Evolutionary conservation across 2,113 vertebrate genomes (phyloP).

Genomic region (Alectura lathami): DNA sequence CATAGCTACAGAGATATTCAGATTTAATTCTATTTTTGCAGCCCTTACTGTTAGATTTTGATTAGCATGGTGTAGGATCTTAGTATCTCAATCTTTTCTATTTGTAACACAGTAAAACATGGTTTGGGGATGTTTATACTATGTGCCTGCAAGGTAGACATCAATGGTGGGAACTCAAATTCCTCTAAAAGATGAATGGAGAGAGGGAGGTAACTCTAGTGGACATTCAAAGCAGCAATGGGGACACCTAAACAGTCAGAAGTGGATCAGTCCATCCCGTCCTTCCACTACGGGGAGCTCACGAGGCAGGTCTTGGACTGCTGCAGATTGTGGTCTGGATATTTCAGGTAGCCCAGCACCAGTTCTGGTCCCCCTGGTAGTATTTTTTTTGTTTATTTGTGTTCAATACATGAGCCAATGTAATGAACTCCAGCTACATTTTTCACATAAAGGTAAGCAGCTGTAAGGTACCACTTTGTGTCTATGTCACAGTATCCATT

Average conservation of each 20-base stretch:
- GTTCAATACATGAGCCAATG: background rate
- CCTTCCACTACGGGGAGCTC: no score
- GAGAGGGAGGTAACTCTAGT: background rate
- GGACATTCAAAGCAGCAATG: background rate
- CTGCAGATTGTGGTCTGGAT: background rate
- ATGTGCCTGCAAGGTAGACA: background rate
- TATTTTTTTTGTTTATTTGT: background rate
- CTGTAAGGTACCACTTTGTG: background rate
- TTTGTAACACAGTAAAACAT: background rate
- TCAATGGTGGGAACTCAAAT: accelerated
- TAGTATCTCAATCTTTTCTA: background rate
- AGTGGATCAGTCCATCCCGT: background rate
- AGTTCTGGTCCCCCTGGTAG: background rate
- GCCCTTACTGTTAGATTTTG: background rate
- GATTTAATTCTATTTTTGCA: background rate
- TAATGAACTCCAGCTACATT: background rate
- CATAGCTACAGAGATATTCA: background rate
- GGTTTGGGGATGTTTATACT: background rate
- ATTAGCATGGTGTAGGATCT: background rate
- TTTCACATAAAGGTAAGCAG: accelerated
- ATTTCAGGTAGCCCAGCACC: background rate
- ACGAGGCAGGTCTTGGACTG: background rate
- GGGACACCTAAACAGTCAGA: background rate
- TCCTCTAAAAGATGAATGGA: background rate
- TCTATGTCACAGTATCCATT: background rate